phyloP scores from a whole-genome alignment of 2,113 vertebrate genomes.

The Psammodynastes pulverulentus region DNA sequence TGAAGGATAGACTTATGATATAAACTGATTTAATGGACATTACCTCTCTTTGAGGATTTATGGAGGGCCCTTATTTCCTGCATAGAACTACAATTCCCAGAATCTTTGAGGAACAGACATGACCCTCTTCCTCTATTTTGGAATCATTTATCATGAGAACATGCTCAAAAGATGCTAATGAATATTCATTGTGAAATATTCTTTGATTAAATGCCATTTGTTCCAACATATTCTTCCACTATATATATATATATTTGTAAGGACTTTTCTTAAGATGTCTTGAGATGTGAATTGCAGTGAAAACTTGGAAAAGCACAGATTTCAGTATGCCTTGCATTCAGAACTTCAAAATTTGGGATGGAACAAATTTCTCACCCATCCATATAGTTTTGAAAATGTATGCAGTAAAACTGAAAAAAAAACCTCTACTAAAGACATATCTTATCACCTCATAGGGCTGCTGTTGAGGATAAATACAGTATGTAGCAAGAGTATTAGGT shows the following conservation, averaged over 20 bases:
- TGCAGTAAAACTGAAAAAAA: background rate
- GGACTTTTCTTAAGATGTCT: background rate
- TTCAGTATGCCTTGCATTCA: background rate
- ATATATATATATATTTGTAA: background rate
- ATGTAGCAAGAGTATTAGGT: background rate
- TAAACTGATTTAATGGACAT: background rate
- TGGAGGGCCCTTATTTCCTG: background rate
- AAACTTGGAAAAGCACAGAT: background rate
- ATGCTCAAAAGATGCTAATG: conserved; percentile 5
- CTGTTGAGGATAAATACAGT: background rate
- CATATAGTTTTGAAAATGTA: background rate
- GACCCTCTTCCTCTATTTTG: background rate
- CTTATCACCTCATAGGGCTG: background rate
- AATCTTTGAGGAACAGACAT: background rate
- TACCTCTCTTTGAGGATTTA: background rate
- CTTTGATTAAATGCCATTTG: background rate
- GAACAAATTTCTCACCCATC: background rate
- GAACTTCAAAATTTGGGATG: background rate
- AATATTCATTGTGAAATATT: conserved; percentile 24
- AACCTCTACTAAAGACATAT: background rate
- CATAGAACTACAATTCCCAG: background rate
- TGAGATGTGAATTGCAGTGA: background rate
- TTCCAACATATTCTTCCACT: conserved; percentile 23
- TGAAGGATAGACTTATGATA: background rate
- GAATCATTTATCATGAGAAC: background rate